Evolutionary conservation across 2,888 invertebrate species (phyloP), one percentile per base, ranked within the genome.

Genomic region (Lamellibrachia satsuma): DNA sequence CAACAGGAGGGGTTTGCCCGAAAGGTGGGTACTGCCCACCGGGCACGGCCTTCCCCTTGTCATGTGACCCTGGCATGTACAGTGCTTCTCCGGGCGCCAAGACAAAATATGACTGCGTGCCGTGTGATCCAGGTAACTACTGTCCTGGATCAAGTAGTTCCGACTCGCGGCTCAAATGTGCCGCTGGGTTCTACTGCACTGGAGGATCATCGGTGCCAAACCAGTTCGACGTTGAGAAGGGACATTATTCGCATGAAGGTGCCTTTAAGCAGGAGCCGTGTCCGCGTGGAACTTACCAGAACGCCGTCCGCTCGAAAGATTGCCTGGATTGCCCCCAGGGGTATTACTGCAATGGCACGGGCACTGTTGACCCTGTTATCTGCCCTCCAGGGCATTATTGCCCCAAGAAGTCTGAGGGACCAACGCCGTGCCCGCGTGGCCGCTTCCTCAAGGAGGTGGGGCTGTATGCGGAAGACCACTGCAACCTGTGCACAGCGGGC

Each of bases 231-330:
- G 95, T 95, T 7, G 94, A 94, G 11, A 93, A 95, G 57, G 96
- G 96, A 0, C 95, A 96, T 93, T 96, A 95, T 94, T 95, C 96
- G 0, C 90, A 92, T 60, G 94, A 93, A 6, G 96, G 96, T 39
- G 95, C 96, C 9, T 96, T 95, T 93, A 96, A 96, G 93, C 95
- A 94, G 55, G 95, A 95, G 92, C 96, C 96, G 7, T 96, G 96
- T 93, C 95, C 96, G 3, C 93, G 94, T 7, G 96, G 94, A 9
- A 93, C 91, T 0, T 96, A 95, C 94, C 96, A 96, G 93, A 95
- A 95, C n/a, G 94, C 96, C 8, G 90, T 92, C 52, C 90, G 94
- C 52, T 95, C 95, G 7, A 93, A 94, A 7, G 92, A 93, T 0
- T 96, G 96, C 94, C 93, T 95, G 1, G 92, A 94, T 27, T 96